phyloP scores from a whole-genome alignment of 2,113 vertebrate species.

The Alethe diademata region DNA sequence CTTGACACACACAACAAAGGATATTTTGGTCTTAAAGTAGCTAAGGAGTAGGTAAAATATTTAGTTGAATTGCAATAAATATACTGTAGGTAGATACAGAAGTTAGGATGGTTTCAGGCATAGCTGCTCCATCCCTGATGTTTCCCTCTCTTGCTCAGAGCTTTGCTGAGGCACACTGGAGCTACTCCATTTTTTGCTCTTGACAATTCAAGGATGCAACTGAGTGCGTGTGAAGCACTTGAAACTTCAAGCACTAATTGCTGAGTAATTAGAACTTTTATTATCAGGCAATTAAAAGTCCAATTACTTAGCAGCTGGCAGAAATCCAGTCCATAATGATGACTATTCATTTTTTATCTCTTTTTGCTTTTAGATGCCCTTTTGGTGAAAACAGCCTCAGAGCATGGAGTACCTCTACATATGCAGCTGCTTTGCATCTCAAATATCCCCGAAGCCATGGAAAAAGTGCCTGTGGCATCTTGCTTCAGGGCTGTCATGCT shows the following conservation, averaged over 20 bases:
- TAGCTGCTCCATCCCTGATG: background rate
- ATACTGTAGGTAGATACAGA: background rate
- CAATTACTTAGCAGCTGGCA: constrained; percentile 50
- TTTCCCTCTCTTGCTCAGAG: background rate
- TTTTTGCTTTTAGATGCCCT: constrained; percentile 25
- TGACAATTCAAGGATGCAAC: background rate
- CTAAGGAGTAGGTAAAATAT: background rate
- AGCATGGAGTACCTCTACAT: background rate
- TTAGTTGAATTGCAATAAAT: background rate
- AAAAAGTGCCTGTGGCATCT: background rate
- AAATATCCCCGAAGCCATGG: background rate
- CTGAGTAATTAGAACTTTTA: constrained; percentile 59
- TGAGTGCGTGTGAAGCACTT: background rate
- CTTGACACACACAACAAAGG: background rate
- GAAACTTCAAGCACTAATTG: constrained; percentile 50
- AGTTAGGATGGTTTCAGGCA: background rate
- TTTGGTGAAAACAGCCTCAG: background rate
- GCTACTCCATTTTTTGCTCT: background rate
- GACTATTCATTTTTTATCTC: constrained; percentile 18
- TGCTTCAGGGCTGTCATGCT: background rate
- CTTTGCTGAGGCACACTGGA: background rate
- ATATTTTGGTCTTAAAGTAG: background rate
- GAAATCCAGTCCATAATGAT: constrained; percentile 29
- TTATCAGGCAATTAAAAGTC: constrained; percentile 20
- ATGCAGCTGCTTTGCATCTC: background rate